Conservation (phyloP, 53 echinoderm and acorn worm species). For the Holothuria scabra region DNA sequence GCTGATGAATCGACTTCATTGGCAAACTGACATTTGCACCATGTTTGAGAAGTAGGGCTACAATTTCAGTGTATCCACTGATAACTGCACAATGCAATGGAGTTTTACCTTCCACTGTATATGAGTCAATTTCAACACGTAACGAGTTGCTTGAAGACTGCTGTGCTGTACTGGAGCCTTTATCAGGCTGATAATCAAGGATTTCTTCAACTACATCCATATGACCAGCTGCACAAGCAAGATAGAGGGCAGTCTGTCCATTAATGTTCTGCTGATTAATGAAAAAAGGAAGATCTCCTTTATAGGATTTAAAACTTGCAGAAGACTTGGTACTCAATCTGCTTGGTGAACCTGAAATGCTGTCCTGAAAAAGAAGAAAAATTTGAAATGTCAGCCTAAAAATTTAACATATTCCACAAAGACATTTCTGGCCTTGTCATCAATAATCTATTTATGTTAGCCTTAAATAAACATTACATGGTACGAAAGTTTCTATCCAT, state of each 20-base stretch:
- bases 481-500: too few relatives aligned
- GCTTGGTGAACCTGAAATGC: too few relatives aligned
- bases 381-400: too few relatives aligned
- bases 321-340: slow-evolving; percentile 10
- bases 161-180: slow-evolving; percentile 49
- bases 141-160: slow-evolving; percentile 59
- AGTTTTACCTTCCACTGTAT: slow-evolving; percentile 88
- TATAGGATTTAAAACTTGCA: slow-evolving; percentile 80
- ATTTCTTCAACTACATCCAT: slow-evolving; percentile 71
- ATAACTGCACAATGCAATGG: slow-evolving; percentile 86
- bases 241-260: slow-evolving; percentile 86
- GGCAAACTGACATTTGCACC: slow-evolving; percentile 92
- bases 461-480: too few relatives aligned
- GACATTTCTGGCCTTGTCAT: too few relatives aligned
- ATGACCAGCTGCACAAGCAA: slow-evolving; percentile 82
- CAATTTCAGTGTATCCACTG: slow-evolving; percentile 82
- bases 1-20: slow-evolving; percentile 73
- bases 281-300: slow-evolving; percentile 88
- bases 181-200: slow-evolving; percentile 85
- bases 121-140: slow-evolving; percentile 83
- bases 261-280: slow-evolving; percentile 84
- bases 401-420: too few relatives aligned
- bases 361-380: too few relatives aligned
- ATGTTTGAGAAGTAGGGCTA: slow-evolving; percentile 72
- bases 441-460: too few relatives aligned